Evolutionary conservation across 2,797 vertebrate genomes (phyloP).

Genomic region (Clarias platycephalus): DNA sequence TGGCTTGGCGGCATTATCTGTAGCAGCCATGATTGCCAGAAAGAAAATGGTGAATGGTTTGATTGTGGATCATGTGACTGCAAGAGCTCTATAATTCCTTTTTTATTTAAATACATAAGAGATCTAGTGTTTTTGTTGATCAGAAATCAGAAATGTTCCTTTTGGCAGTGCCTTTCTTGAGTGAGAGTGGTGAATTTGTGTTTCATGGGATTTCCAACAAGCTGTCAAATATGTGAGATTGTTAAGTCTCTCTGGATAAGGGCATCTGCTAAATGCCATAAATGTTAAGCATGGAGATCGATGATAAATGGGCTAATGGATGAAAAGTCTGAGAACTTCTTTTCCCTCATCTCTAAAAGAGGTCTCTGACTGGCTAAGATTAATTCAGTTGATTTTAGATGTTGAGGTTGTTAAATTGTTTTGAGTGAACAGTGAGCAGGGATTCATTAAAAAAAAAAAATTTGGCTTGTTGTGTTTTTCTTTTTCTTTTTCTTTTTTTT

Average conservation of each 20-base stretch:
- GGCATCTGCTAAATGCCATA: background rate
- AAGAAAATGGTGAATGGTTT: no score
- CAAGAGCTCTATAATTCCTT: background rate
- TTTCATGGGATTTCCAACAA: conserved; percentile 19
- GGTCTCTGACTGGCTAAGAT: background rate
- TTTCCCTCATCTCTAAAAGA: background rate
- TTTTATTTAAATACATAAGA: background rate
- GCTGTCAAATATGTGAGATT: conserved; percentile 5
- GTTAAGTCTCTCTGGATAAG: conserved; percentile 2
- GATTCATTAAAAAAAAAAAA: background rate
- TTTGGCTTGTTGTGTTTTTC: no score
- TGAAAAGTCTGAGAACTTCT: background rate
- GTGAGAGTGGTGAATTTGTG: conserved; percentile 12
- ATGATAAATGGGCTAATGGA: background rate
- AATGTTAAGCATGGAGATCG: background rate
- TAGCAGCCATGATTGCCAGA: no score
- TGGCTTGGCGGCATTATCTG: no score
- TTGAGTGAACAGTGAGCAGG: no score
- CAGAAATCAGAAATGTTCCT: conserved; percentile 5
- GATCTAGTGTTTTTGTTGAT: background rate
- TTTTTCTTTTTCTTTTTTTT: background rate
- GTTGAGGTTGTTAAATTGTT: background rate
- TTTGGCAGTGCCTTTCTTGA: background rate
- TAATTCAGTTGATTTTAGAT: background rate
- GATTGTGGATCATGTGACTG: no score